These are phyloP conservation scores for Corapipo altera DNA, from an alignment of 2,113 vertebrate species.

Conservation along the genomic window DNA sequence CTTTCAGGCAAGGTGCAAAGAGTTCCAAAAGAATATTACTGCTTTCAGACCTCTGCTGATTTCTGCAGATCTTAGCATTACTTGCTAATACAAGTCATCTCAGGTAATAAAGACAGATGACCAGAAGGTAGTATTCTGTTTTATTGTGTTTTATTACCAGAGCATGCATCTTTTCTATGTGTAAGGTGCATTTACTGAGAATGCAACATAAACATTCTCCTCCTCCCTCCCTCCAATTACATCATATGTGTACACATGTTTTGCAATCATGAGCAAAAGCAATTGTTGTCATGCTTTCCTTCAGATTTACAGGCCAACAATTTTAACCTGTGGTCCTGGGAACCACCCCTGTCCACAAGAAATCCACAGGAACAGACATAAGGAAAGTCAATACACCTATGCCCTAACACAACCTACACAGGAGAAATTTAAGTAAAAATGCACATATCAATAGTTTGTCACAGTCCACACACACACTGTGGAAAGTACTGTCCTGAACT, in stretches of 20 bases:
- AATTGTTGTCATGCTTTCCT: constrained; percentile 4
- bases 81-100: background rate
- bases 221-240: background rate
- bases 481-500: background rate
- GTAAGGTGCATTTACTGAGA: background rate
- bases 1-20: background rate
- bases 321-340: background rate
- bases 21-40: background rate
- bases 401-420: background rate
- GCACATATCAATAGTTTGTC: background rate
- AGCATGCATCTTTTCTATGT: background rate
- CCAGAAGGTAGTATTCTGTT: background rate
- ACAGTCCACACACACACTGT: background rate
- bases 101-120: background rate
- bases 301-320: background rate
- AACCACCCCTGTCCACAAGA: background rate
- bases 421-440: background rate
- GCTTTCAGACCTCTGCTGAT: background rate
- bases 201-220: background rate
- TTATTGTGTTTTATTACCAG: background rate
- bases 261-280: constrained; percentile 25
- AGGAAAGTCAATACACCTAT: background rate
- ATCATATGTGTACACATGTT: background rate
- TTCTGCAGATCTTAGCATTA: background rate
- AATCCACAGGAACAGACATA: background rate